Percentiles rank a stretch among this genome's conserved stretches.
Conservation (phyloP, 2,888 invertebrate species). For the Chloromyia formosa region DNA sequence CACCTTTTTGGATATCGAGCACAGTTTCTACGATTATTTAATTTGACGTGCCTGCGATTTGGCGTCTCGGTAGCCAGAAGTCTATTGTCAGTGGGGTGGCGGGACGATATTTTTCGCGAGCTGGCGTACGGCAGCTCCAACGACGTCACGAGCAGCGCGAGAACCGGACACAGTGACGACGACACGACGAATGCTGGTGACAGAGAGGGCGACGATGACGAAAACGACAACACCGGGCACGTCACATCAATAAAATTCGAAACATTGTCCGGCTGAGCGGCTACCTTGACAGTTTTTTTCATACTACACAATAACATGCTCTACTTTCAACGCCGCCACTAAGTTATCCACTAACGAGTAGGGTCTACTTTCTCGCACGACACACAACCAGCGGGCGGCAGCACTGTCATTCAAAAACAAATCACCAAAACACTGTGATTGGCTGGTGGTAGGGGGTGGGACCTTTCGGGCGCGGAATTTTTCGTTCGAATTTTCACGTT, state of each 20-base stretch:
- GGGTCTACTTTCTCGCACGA: conserved; percentile 42
- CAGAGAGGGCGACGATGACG: not conserved
- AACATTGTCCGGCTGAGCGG: conserved; percentile 44
- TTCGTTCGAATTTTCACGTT: not conserved
- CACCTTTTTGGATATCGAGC: not conserved
- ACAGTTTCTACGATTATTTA: not conserved
- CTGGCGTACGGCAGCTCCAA: conserved; percentile 1
- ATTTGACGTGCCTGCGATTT: not conserved
- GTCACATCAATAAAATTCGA: conserved; percentile 49
- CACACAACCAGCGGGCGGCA: not conserved
- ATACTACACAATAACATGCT: conserved; percentile 48
- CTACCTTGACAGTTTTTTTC: conserved; percentile 34
- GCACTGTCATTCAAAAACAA: conserved; percentile 34
- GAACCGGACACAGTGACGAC: conserved; percentile 5
- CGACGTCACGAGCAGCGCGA: conserved; percentile 18
- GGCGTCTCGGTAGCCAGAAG: conserved; percentile 19
- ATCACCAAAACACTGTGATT: too few relatives aligned
- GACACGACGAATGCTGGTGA: not conserved
- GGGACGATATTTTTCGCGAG: not conserved
- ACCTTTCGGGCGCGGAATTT: too few relatives aligned
- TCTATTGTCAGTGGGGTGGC: not conserved
- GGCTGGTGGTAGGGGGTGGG: too few relatives aligned
- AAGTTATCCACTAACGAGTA: too few relatives aligned
- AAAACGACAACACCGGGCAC: conserved; percentile 32
- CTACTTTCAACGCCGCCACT: too few relatives aligned